These are phyloP conservation scores for Drosophila setosimentum DNA, from an alignment of 2,888 invertebrate species.

Conservation along the genomic window DNA sequence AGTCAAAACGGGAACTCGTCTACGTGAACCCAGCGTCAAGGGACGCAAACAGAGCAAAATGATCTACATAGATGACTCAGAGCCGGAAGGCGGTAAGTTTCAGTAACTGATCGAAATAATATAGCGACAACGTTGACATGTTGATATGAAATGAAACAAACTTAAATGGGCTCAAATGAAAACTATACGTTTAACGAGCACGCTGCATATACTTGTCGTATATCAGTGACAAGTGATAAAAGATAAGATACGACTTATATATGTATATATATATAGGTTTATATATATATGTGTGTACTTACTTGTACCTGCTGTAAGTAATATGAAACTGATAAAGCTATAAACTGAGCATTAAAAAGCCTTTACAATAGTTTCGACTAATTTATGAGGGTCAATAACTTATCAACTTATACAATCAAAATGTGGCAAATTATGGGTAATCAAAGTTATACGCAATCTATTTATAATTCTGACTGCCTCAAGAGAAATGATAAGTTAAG, in stretches of 20 bases:
- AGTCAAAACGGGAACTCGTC: slow-evolving; percentile 75
- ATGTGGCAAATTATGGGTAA: neutral
- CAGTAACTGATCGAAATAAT: neutral
- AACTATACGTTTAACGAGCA: slow-evolving; percentile 3
- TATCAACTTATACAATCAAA: neutral
- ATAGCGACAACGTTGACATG: too few species aligned
- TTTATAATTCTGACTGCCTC: neutral
- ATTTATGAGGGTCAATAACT: slow-evolving; percentile 10
- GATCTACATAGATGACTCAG: slow-evolving; percentile 96
- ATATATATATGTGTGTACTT: slow-evolving; percentile 8
- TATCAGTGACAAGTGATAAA: slow-evolving; percentile 50
- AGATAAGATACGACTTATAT: slow-evolving; percentile 18
- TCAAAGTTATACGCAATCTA: neutral
- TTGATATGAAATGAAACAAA: slow-evolving; percentile 5
- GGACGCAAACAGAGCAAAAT: slow-evolving; percentile 85
- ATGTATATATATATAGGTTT: neutral
- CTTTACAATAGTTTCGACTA: slow-evolving; percentile 29
- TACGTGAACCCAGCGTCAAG: slow-evolving; percentile 70
- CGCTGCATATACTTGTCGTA: slow-evolving; percentile 27
- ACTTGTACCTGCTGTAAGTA: slow-evolving; percentile 13
- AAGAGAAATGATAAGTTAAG: neutral
- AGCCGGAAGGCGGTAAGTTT: slow-evolving; percentile 94
- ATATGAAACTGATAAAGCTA: slow-evolving; percentile 32
- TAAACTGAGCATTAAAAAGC: slow-evolving; percentile 40
- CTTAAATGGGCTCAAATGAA: neutral